phyloP scores from a whole-genome alignment of 2,113 vertebrate species.

The Gymnarchus niloticus region DNA sequence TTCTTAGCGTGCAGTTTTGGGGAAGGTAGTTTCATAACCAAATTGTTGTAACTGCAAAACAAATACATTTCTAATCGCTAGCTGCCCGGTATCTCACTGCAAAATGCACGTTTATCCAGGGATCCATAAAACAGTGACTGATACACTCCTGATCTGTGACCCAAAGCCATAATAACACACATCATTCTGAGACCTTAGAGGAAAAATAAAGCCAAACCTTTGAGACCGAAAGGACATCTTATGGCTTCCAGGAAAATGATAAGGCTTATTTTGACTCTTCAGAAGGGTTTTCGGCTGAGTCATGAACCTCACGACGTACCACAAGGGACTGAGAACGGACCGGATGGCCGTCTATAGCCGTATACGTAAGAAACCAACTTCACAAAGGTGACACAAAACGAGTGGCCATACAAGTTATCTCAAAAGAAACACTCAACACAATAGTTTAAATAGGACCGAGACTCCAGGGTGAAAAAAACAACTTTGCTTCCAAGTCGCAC shows the following conservation, averaged over 20 bases:
- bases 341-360: not conserved
- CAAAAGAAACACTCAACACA: not conserved
- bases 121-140: constrained; percentile 46
- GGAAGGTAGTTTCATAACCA: not conserved
- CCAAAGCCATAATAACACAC: constrained; percentile 40
- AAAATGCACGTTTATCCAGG: constrained; percentile 47
- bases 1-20: not conserved
- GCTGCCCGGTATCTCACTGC: constrained; percentile 41
- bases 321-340: not conserved
- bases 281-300: not conserved
- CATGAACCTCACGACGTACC: not conserved
- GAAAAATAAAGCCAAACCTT: constrained; percentile 48
- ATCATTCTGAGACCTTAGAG: constrained; percentile 30
- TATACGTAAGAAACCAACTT: not conserved
- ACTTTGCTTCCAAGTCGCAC: not conserved
- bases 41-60: constrained; percentile 29
- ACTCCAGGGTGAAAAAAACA: not conserved
- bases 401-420: not conserved
- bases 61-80: constrained; percentile 21
- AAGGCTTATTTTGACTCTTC: constrained; percentile 39
- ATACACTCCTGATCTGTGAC: constrained; percentile 31
- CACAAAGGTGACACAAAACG: not conserved
- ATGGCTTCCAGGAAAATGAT: constrained; percentile 43
- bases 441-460: not conserved
- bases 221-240: constrained; percentile 50